These are phyloP conservation scores for Brachyhypopomus gauderio DNA, from an alignment of 2,113 vertebrate genomes.

Conservation along the genomic window DNA sequence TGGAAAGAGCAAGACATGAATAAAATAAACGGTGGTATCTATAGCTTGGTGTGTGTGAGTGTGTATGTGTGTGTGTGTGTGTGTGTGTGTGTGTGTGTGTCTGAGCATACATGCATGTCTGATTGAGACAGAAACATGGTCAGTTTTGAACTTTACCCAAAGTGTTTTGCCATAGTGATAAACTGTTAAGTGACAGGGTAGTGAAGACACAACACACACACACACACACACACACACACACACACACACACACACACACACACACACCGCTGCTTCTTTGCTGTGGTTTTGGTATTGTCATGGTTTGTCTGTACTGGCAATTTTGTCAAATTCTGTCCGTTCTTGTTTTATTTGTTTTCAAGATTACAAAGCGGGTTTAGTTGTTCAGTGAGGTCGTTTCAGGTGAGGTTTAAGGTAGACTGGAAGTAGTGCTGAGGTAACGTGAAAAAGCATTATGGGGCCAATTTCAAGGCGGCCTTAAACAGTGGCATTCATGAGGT, in stretches of 20 bases:
- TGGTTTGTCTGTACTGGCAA: too few species aligned
- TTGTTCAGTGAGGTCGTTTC: neutral
- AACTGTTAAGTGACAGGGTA: neutral
- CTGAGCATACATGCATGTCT: neutral
- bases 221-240: too few species aligned
- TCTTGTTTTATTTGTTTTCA: neutral
- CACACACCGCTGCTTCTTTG: too few species aligned
- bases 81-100: neutral
- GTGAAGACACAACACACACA: too few species aligned
- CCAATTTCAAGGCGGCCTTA: neutral
- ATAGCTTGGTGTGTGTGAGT: neutral
- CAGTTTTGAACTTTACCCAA: neutral
- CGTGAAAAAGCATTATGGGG: too few species aligned
- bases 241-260: too few species aligned
- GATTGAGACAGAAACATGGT: neutral
- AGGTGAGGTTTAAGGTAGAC: neutral
- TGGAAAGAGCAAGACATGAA: constrained; percentile 1
- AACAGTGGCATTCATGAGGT: neutral
- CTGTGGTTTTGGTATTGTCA: too few species aligned
- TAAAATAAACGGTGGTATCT: neutral
- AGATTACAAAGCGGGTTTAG: neutral
- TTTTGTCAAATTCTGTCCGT: too few species aligned
- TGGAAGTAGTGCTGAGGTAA: too few species aligned
- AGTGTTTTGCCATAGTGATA: neutral
- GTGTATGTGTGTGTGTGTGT: neutral